A percentile compares a stretch with the other conserved stretches of the same genome.
These are phyloP conservation scores for Polypedilum vanderplanki DNA, from an alignment of 1,140 invertebrate species.

Conservation along the genomic window DNA sequence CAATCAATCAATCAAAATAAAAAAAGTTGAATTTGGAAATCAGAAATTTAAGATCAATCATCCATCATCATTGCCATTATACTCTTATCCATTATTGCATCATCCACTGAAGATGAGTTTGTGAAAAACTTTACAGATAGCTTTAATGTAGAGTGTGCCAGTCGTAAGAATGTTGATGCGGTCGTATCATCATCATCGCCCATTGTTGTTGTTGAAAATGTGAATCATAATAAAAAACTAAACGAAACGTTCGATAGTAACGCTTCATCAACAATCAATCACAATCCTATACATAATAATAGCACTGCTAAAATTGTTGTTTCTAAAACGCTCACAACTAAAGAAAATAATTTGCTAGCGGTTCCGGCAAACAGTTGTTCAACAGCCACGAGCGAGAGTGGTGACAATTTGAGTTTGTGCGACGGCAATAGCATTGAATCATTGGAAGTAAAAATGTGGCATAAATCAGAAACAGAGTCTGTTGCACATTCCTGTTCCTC, in stretches of 20 bases:
- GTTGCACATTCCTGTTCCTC: constrained; percentile 67
- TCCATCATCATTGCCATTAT: too few relatives aligned
- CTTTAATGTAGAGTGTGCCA: not conserved
- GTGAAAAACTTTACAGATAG: constrained; percentile 20
- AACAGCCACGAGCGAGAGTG: not conserved
- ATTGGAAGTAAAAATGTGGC: constrained; percentile 41
- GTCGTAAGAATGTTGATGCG: not conserved
- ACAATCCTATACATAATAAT: not conserved
- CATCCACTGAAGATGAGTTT: too few relatives aligned
- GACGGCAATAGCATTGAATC: constrained; percentile 39
- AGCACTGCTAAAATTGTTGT: not conserved
- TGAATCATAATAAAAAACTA: not conserved
- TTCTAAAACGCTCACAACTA: constrained; percentile 34
- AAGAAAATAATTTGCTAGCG: constrained; percentile 28
- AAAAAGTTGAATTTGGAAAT: too few relatives aligned
- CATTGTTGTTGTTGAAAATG: not conserved
- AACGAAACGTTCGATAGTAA: constrained; percentile 11
- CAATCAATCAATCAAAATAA: too few relatives aligned
- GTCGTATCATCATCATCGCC: not conserved
- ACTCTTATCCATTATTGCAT: too few relatives aligned
- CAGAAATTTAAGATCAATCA: too few relatives aligned
- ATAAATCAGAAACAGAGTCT: constrained; percentile 56
- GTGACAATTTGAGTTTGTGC: constrained; percentile 22
- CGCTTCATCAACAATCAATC: not conserved
- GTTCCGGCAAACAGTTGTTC: constrained; percentile 23